A percentile compares a stretch with the other conserved stretches of the same genome.
These are phyloP conservation scores for Phoronis australis DNA, from an alignment of 2,888 invertebrate genomes.

Conservation along the genomic window DNA sequence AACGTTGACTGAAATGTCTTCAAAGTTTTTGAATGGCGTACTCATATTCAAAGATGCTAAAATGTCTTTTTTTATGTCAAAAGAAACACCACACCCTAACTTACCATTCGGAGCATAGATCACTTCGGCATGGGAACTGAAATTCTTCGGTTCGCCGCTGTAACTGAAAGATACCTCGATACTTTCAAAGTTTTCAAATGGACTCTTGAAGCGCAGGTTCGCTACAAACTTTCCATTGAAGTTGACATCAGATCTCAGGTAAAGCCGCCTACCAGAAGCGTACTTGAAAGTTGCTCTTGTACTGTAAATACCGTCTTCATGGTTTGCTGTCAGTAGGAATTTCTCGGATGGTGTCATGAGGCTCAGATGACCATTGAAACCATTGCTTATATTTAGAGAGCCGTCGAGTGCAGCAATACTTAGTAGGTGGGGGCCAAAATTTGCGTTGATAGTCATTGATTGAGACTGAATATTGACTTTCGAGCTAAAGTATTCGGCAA, in stretches of 20 bases:
- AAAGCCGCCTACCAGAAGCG: slow-evolving; percentile 20
- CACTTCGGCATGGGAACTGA: slow-evolving; percentile 2
- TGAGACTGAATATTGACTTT: slow-evolving; percentile 15
- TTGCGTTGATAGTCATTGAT: slow-evolving; percentile 18
- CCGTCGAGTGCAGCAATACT: slow-evolving; percentile 19
- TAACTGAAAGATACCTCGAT: slow-evolving; percentile 17
- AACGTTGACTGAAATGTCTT: slow-evolving; percentile 1
- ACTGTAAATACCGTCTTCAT: slow-evolving; percentile 18
- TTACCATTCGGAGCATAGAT: slow-evolving; percentile 1
- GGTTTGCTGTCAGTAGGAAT: slow-evolving; percentile 2
- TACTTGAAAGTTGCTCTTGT: slow-evolving; percentile 19
- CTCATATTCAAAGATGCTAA: background rate
- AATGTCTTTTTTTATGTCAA: slow-evolving; percentile 4
- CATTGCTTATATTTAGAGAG: slow-evolving; percentile 10
- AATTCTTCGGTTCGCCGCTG: slow-evolving; percentile 8
- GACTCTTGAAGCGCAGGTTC: slow-evolving; percentile 18
- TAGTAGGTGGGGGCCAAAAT: slow-evolving; percentile 13
- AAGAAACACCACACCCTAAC: slow-evolving; percentile 1
- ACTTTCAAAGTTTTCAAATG: slow-evolving; percentile 17
- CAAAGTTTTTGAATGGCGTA: slow-evolving; percentile 1
- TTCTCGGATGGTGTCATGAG: slow-evolving; percentile 21
- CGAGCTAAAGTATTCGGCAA: slow-evolving; percentile 13
- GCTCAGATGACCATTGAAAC: slow-evolving; percentile 15
- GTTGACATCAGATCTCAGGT: slow-evolving; percentile 17
- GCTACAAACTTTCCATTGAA: slow-evolving; percentile 20